Evolutionary conservation across 2,113 vertebrate species (phyloP), one percentile per base, ranked within the genome.

Genomic region (Talpa occidentalis): DNA sequence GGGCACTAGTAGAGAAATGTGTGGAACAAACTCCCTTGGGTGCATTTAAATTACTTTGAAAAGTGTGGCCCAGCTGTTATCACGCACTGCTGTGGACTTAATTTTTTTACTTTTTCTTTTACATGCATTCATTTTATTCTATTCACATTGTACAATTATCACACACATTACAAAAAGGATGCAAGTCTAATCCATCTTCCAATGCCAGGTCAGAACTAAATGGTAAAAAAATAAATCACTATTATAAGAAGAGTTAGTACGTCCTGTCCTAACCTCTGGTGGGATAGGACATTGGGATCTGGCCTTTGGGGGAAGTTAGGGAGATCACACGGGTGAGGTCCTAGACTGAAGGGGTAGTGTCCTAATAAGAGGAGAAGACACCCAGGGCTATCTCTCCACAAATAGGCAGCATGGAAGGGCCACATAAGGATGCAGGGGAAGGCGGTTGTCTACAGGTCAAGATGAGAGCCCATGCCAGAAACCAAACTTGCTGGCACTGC

Each of bases 121-220:
- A 17, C 12, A 21, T 30, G 22, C 30, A 80, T 90, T 96, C 42
- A 82, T 54, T 81, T 96, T 84, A 89, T 80, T 97, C 97, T 92
- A 91, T 93, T 98, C 93, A 94, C 86, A 97, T 32, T 17, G 64
- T 82, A 80, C 21, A 88, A 4, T 92, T 93, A 26, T 70, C 32
- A 69, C 0, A 80, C 0, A 62, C 70, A 44, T 86, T 83, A 89
- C 94, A 96, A 96, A 94, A 93, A 89, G 56, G 90, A 96, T 81
- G 93, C 77, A 97, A 97, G 37, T 88, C 95, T 66, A 89, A 92
- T 97, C 97, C 96, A 78, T 95, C 97, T 95, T 98, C 96, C 97
- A 97, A 85, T 90, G 95, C 97, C 95, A 95, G 84, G 96, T 98
- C 98, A 96, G 80, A 97, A 90, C 80, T 93, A 90, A n/a, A 22